Evolutionary conservation across 2,797 vertebrate species (phyloP).

Genomic region (Hapalemur alaotrensis): DNA sequence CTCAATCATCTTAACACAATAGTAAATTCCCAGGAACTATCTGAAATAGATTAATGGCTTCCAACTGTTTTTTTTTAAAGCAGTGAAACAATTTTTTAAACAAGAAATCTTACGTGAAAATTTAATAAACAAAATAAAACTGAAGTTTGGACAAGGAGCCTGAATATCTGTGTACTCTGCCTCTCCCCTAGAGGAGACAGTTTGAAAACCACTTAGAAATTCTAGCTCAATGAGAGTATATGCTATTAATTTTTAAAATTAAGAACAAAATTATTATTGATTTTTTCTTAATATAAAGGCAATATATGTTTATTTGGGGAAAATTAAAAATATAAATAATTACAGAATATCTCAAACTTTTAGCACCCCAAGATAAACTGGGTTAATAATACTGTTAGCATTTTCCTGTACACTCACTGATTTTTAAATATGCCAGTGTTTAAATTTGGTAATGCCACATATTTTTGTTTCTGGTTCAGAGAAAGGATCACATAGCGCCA

Average conservation of each 20-base stretch:
- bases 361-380: neutral
- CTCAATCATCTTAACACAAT: neutral
- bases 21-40: neutral
- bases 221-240: neutral
- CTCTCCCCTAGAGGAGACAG: neutral
- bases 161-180: neutral
- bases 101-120: neutral
- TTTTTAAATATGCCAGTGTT: conserved; percentile 20
- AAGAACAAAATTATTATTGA: conserved; percentile 3
- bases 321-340: conserved; percentile 41
- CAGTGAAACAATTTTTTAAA: neutral
- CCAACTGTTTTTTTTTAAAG: neutral
- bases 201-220: neutral
- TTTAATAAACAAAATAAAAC: neutral
- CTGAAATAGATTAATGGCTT: neutral
- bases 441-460: neutral
- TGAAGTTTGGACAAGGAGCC: neutral
- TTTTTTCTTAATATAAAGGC: neutral
- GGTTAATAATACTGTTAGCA: neutral
- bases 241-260: conserved; percentile 30
- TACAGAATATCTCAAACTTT: neutral
- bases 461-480: conserved; percentile 45
- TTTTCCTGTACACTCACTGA: neutral
- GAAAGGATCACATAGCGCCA: neutral
- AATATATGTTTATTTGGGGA: conserved; percentile 27